Evolutionary conservation across 2,888 invertebrate genomes (phyloP).

Genomic region (Elysia crispata): DNA sequence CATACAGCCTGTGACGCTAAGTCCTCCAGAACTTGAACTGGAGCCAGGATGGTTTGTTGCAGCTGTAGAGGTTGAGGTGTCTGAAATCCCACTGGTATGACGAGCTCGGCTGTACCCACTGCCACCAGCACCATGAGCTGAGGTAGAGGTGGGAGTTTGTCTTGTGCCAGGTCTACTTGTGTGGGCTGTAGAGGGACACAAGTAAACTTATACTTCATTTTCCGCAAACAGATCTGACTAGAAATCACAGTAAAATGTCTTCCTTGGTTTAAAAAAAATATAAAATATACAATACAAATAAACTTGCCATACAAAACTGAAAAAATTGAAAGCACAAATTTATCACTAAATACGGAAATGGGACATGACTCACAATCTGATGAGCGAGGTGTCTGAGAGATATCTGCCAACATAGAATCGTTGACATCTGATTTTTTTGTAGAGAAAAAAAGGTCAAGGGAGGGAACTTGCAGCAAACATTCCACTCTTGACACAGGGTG

Average conservation of each 20-base stretch:
- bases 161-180: too few relatives aligned
- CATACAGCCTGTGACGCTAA: conserved; percentile 96
- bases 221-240: too few relatives aligned
- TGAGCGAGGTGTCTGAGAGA: conserved; percentile 23
- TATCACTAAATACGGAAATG: too few relatives aligned
- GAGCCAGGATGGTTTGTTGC: conserved; percentile 45
- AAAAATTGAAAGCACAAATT: too few relatives aligned
- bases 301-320: too few relatives aligned
- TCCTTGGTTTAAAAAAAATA: too few relatives aligned
- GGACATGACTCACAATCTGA: too few relatives aligned
- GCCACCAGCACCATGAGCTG: neutral
- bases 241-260: too few relatives aligned
- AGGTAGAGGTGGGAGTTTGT: neutral
- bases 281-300: too few relatives aligned
- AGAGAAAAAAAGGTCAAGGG: conserved; percentile 97
- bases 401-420: conserved; percentile 47
- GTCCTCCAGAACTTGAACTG: conserved; percentile 81
- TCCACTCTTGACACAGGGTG: conserved; percentile 96
- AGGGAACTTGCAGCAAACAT: conserved; percentile 95
- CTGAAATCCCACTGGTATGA: conserved; percentile 64
- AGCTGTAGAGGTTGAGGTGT: conserved; percentile 46
- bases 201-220: too few relatives aligned
- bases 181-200: too few relatives aligned
- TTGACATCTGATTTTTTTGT: conserved; percentile 72
- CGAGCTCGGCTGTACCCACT: conserved; percentile 38